Evolutionary conservation across 2,888 invertebrate species (phyloP), one percentile per base, ranked within the genome.

Genomic region (Toxonevra muliebris): DNA sequence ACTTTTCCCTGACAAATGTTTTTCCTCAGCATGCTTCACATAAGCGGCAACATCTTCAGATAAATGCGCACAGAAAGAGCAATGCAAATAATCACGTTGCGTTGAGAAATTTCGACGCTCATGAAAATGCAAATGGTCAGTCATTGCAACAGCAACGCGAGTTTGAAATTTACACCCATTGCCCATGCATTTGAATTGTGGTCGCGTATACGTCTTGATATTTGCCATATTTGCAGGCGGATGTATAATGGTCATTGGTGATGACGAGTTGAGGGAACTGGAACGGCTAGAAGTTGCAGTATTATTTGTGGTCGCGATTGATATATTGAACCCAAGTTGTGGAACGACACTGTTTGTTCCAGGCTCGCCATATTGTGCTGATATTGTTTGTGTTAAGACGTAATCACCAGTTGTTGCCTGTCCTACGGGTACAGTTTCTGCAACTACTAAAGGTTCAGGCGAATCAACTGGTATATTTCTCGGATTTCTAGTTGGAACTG

Each of bases 71-170:
- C 83, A 83, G 17, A 78, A 72, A 13, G 77, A 76, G 50, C 83
- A 83, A 13, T 68, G 73, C 1, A 84, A 69, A 65, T 80, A 78
- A 1, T 76, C 79, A 2, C 71, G 75, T 42, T 74, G 71, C 0
- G 72, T 71, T 12, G 79, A 77, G 11, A 74, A 71, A 57, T 76
- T 74, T 12, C 70, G 77, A 13, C 74, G 68, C 61, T 76, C 72
- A 60, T 83, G 83, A 55, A 77, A 76, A 17, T 71, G 71, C 65
- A 83, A 72, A 71, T 83, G 83, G 66, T 82, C 77, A n/a, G 75
- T 74, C 69, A 83, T 81, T 8, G 75, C 74, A 1, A 74, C 69
- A 1, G 77, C 72, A 30, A 81, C 71, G 7, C 78, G 76, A 5
- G 79, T 76, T 20, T 74, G 74, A 69, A 73, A 82, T 52, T 74